Percentiles rank a stretch among this genome's conserved stretches.
Evolutionary conservation across 23 tunicate genomes (phyloP).

Genomic region (Halocynthia roretzi): DNA sequence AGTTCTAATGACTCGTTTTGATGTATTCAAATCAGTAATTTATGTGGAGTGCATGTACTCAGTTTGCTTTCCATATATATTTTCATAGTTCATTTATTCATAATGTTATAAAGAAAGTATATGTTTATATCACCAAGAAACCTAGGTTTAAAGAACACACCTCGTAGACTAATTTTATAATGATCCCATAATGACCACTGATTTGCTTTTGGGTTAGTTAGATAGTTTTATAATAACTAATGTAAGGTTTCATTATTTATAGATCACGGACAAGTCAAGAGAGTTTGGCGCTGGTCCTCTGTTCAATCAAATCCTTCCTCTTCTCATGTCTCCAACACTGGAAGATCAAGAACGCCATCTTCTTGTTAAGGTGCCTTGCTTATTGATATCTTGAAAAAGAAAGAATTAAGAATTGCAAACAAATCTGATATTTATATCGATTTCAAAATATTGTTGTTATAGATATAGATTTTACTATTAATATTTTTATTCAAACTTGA

Average conservation of each 20-base stretch:
- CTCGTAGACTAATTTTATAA: too few relatives aligned
- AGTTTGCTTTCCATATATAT: too few relatives aligned
- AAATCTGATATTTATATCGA: neutral
- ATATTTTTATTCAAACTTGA: neutral
- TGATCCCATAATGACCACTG: neutral
- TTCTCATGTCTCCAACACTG: constrained; percentile 97
- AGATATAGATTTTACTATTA: neutral
- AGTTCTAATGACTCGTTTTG: too few relatives aligned
- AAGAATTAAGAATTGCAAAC: neutral
- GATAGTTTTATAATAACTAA: neutral
- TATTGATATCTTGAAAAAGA: too few relatives aligned
- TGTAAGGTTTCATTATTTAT: neutral
- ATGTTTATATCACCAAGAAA: too few relatives aligned
- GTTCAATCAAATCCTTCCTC: constrained; percentile 94
- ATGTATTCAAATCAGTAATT: too few relatives aligned
- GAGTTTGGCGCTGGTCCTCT: constrained; percentile 99
- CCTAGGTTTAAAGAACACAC: too few relatives aligned
- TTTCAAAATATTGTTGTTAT: neutral
- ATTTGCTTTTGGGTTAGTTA: neutral
- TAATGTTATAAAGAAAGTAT: too few relatives aligned
- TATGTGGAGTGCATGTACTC: too few relatives aligned
- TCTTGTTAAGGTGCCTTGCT: constrained; percentile 61
- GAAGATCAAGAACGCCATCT: constrained; percentile 99
- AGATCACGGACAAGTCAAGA: constrained; percentile 94
- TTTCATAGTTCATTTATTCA: too few relatives aligned